A percentile compares a stretch with the other conserved stretches of the same genome.
phyloP scores from a whole-genome alignment of 2,797 vertebrate species.

The Sternarchorhynchus goeldii region DNA sequence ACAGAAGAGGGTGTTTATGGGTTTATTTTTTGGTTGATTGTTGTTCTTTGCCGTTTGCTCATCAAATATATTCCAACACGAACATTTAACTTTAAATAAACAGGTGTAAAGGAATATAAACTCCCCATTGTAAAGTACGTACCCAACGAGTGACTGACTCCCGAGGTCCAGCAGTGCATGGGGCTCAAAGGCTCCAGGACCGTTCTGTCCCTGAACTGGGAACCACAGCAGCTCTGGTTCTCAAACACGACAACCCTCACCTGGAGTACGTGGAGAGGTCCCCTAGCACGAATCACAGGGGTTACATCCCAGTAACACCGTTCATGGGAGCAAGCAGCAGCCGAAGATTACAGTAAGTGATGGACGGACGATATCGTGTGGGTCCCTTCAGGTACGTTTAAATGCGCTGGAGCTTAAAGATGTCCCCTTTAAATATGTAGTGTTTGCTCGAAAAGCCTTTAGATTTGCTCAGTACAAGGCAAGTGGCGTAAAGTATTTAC shows the following conservation, averaged over 20 bases:
- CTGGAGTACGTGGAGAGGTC: too few species aligned
- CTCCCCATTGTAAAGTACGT: background rate
- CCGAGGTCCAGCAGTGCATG: conserved; percentile 22
- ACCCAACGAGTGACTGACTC: background rate
- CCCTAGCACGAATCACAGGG: too few species aligned
- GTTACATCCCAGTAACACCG: too few species aligned
- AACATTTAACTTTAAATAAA: conserved; percentile 32
- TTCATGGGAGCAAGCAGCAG: conserved; percentile 25
- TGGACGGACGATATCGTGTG: conserved; percentile 19
- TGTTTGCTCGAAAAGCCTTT: conserved; percentile 29
- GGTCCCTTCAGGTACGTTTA: conserved; percentile 33
- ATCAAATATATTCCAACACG: conserved; percentile 1
- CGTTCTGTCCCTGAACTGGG: conserved; percentile 18
- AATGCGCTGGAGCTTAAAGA: conserved; percentile 6
- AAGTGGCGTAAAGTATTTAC: background rate
- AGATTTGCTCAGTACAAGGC: background rate
- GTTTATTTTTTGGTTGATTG: conserved; percentile 22
- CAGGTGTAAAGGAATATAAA: conserved; percentile 6
- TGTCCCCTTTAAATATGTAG: conserved; percentile 1
- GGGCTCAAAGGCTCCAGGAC: conserved; percentile 46
- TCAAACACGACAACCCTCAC: conserved; percentile 40
- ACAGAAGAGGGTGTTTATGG: conserved; percentile 29
- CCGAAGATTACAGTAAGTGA: conserved; percentile 30
- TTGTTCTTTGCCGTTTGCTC: conserved; percentile 27
- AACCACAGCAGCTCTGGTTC: conserved; percentile 47